Evolutionary conservation across 2,888 invertebrate species (phyloP).

Genomic region (Dichetophora obliterata): DNA sequence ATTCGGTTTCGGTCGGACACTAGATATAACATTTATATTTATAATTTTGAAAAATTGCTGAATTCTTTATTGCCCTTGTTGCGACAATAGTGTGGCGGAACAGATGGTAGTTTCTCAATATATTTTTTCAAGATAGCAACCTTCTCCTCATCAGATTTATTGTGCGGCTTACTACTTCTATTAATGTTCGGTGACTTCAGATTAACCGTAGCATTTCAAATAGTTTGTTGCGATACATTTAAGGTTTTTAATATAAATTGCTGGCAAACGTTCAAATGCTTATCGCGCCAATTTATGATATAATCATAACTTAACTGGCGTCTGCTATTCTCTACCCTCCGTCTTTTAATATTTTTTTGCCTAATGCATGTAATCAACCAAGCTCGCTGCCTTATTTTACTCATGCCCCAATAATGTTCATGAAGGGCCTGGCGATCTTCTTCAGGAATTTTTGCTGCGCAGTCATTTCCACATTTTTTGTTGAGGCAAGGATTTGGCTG

Average conservation of each 20-base stretch:
- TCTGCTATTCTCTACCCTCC: conserved; percentile 25
- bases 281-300: conserved; percentile 35
- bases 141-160: conserved; percentile 37
- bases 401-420: conserved; percentile 43
- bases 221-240: conserved; percentile 19
- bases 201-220: conserved; percentile 14
- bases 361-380: conserved; percentile 39
- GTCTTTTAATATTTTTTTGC: conserved; percentile 33
- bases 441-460: too few species aligned
- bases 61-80: too few species aligned
- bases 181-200: not conserved
- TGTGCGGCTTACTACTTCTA: conserved; percentile 15
- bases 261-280: conserved; percentile 40
- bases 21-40: too few species aligned
- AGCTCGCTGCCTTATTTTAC: conserved; percentile 38
- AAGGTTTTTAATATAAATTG: conserved; percentile 44
- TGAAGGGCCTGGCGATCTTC: too few species aligned
- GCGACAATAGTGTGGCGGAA: conserved; percentile 3
- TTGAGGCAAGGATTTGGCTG: too few species aligned
- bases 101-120: conserved; percentile 43
- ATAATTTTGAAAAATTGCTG: too few species aligned
- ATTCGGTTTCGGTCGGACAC: too few species aligned
- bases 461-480: too few species aligned
- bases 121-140: conserved; percentile 32
- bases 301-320: conserved; percentile 38